Conservation (phyloP, 2,113 vertebrate genomes). For the Etia nguti region DNA sequence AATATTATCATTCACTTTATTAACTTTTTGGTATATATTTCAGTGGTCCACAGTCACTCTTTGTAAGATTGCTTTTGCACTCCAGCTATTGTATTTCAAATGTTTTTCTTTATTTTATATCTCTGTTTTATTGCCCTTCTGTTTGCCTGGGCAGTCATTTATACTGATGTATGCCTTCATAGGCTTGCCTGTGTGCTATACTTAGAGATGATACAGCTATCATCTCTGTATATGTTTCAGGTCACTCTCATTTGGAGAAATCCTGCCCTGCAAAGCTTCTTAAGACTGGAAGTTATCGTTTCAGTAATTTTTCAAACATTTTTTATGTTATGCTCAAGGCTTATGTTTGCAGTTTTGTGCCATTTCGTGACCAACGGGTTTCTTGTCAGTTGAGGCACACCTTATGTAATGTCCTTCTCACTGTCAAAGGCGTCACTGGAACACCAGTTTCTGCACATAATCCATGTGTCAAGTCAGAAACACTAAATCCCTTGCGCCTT, state of each 20-base stretch:
- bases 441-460: neutral
- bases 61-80: neutral
- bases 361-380: neutral
- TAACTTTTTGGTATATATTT: neutral
- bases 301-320: neutral
- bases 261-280: neutral
- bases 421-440: fast-evolving
- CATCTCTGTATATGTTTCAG: neutral
- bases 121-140: neutral
- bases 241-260: neutral
- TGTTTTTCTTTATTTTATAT: neutral
- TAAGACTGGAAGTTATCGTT: neutral
- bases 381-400: neutral
- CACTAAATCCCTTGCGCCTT: fast-evolving
- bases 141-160: neutral
- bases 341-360: neutral
- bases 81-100: neutral
- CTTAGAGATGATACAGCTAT: neutral
- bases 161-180: neutral
- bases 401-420: neutral
- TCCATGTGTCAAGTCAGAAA: neutral
- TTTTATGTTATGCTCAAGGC: neutral
- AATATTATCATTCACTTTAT: neutral
- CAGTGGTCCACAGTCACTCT: neutral
- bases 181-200: neutral